These are phyloP conservation scores for Noturus placidus DNA, from an alignment of 2,113 vertebrate genomes.

Conservation along the genomic window DNA sequence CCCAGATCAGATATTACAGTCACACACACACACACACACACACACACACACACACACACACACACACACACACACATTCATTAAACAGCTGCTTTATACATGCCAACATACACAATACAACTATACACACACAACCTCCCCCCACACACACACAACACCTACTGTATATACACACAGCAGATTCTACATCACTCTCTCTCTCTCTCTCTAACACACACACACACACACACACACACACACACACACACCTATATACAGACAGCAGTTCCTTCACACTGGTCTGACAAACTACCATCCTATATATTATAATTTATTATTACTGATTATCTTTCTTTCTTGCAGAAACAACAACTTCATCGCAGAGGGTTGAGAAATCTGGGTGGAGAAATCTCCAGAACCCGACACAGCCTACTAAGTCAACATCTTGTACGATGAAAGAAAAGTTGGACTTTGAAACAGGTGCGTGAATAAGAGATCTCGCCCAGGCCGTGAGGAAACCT, in stretches of 20 bases:
- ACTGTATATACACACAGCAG: background rate
- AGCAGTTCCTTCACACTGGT: background rate
- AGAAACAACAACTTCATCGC: background rate
- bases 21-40: no score
- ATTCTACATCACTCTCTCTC: no score
- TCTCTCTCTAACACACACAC: background rate
- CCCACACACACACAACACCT: no score
- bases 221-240: conserved; percentile 6
- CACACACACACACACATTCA: no score
- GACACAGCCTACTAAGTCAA: background rate
- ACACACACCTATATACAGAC: background rate
- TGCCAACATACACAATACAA: no score
- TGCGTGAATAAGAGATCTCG: background rate
- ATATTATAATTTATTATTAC: background rate
- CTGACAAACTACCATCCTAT: background rate
- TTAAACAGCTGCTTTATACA: no score
- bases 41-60: no score
- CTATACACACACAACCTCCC: no score
- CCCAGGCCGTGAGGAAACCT: background rate
- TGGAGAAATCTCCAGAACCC: background rate
- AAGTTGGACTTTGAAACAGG: conserved; percentile 21
- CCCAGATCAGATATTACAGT: background rate
- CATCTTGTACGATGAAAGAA: background rate
- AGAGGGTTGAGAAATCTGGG: background rate
- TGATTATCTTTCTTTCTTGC: background rate